Conservation (phyloP, 2,113 vertebrate genomes). For the Nibea albiflora region DNA sequence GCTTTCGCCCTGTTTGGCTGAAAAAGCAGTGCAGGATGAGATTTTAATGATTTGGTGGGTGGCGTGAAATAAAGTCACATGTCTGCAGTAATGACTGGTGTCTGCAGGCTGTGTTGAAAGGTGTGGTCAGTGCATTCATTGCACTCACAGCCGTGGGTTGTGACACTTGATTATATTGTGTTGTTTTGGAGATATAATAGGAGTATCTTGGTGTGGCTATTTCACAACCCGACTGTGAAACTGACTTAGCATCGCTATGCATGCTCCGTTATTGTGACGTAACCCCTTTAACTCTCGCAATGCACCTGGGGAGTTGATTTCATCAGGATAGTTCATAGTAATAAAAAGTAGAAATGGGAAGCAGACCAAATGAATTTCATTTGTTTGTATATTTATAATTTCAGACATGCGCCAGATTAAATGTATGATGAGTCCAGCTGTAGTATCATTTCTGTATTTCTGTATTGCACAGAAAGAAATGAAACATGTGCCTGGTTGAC, state of each 20-base stretch:
- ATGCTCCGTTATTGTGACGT: slow-evolving; percentile 9
- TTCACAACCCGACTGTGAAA: neutral
- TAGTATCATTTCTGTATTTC: too few relatives aligned
- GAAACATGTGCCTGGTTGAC: neutral
- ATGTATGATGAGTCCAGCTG: too few relatives aligned
- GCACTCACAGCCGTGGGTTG: neutral
- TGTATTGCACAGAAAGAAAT: neutral
- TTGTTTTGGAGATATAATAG: slow-evolving; percentile 31
- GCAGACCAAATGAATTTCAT: neutral
- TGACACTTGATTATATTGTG: slow-evolving; percentile 9
- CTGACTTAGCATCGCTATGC: neutral
- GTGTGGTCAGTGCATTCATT: slow-evolving; percentile 13
- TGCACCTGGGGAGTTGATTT: neutral
- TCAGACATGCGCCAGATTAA: too few relatives aligned
- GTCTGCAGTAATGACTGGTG: slow-evolving; percentile 39
- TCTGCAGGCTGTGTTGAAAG: slow-evolving; percentile 32
- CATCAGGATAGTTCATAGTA: neutral
- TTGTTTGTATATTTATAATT: neutral
- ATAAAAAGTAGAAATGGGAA: neutral
- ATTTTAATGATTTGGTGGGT: slow-evolving; percentile 34
- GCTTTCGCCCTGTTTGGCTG: neutral
- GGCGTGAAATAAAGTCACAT: slow-evolving; percentile 50
- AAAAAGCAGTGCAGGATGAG: slow-evolving; percentile 4
- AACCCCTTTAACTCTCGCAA: neutral
- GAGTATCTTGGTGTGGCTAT: neutral